These are phyloP conservation scores for Tetramorium bicarinatum DNA, from an alignment of 2,888 invertebrate genomes.

Conservation along the genomic window DNA sequence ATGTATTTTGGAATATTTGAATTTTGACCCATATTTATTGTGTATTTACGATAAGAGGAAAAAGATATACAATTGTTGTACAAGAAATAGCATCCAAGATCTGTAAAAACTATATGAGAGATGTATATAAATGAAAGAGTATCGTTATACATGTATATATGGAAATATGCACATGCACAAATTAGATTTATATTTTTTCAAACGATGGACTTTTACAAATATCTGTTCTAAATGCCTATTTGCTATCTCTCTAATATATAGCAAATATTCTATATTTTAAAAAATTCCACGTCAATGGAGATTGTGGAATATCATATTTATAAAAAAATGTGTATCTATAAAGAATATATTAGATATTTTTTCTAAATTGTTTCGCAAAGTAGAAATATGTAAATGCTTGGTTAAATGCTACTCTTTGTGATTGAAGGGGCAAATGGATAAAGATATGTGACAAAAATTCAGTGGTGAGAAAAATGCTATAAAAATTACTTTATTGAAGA, in stretches of 20 bases:
- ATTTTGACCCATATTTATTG: conserved; percentile 10
- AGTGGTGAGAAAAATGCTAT: neutral
- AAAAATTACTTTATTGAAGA: conserved; percentile 11
- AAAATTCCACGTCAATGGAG: neutral
- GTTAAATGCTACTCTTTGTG: neutral
- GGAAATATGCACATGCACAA: conserved; percentile 54
- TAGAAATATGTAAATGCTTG: neutral
- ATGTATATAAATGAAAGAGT: conserved; percentile 54
- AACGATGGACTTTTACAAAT: conserved; percentile 29
- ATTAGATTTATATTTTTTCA: conserved; percentile 45
- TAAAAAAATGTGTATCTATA: neutral
- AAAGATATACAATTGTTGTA: conserved; percentile 33
- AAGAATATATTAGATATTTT: neutral
- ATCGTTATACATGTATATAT: conserved; percentile 46
- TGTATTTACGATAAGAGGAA: conserved; percentile 50
- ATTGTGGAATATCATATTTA: neutral
- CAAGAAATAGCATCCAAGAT: conserved; percentile 5
- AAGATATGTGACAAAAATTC: neutral
- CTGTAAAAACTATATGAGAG: conserved; percentile 18
- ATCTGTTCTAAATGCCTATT: neutral
- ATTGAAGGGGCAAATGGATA: neutral
- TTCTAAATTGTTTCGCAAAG: conserved; percentile 3
- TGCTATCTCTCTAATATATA: neutral
- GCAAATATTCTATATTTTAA: neutral
- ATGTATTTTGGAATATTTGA: conserved; percentile 56